Percentiles rank a stretch among this genome's conserved stretches.
Conservation (phyloP, 2,113 vertebrate genomes). For the Psilopogon haemacephalus region DNA sequence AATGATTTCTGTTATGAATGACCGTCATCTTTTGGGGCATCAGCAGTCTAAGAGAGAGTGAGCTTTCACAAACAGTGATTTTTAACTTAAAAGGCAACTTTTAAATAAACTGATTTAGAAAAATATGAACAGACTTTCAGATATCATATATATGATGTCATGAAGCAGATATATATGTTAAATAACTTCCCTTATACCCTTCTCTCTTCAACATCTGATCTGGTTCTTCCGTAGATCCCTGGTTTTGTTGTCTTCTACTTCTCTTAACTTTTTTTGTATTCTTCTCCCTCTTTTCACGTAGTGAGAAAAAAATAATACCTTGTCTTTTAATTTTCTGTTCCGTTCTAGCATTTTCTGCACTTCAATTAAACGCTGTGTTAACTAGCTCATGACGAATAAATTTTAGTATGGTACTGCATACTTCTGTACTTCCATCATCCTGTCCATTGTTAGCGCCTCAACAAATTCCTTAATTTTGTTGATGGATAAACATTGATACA, state of each 20-base stretch:
- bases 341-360: background rate
- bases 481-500: background rate
- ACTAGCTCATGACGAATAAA: background rate
- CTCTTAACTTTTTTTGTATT: constrained; percentile 28
- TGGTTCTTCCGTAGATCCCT: background rate
- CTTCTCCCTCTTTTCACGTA: background rate
- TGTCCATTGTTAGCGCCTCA: background rate
- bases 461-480: background rate
- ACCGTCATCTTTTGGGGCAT: background rate
- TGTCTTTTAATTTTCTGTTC: constrained; percentile 16
- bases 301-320: constrained; percentile 5
- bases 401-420: background rate
- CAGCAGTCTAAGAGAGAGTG: background rate
- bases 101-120: background rate
- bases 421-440: background rate
- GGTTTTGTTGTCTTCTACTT: constrained; percentile 10
- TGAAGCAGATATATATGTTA: constrained; percentile 3
- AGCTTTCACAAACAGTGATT: background rate
- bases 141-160: background rate
- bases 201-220: constrained; percentile 26
- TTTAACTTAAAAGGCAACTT: background rate
- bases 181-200: background rate
- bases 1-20: background rate
- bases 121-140: background rate
- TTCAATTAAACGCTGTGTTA: background rate